These are phyloP conservation scores for Drosophila truncata DNA, from an alignment of 1,140 invertebrate species.

Conservation along the genomic window DNA sequence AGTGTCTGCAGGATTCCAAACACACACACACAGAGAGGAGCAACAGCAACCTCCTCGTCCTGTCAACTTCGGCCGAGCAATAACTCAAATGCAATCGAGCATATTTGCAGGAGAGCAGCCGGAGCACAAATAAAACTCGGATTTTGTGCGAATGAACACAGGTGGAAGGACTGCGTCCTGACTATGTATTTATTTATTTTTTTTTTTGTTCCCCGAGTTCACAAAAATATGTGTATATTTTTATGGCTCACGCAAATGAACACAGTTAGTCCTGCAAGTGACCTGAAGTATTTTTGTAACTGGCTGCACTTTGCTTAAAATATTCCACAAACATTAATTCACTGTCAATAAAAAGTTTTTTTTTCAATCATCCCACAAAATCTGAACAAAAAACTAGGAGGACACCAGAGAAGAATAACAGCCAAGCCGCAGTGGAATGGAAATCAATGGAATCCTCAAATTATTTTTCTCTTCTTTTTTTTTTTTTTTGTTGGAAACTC, in stretches of 20 bases:
- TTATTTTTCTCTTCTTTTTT: slow-evolving; percentile 13
- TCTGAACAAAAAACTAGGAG: not conserved
- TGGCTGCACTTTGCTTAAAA: slow-evolving; percentile 6
- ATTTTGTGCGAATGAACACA: slow-evolving; percentile 16
- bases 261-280: slow-evolving; percentile 16
- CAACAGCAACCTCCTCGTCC: slow-evolving; percentile 11
- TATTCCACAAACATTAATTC: slow-evolving; percentile 35
- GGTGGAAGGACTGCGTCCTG: not conserved
- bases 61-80: slow-evolving; percentile 68
- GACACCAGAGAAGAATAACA: slow-evolving; percentile 17
- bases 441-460: slow-evolving; percentile 39
- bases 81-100: slow-evolving; percentile 83
- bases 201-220: not conserved
- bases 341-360: slow-evolving; percentile 37
- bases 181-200: slow-evolving; percentile 3
- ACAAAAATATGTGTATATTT: slow-evolving; percentile 24
- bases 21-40: not conserved
- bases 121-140: slow-evolving; percentile 64
- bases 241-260: slow-evolving; percentile 20
- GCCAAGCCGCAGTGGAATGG: slow-evolving; percentile 7
- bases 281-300: slow-evolving; percentile 12
- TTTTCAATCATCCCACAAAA: slow-evolving; percentile 34
- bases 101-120: slow-evolving; percentile 56
- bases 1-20: slow-evolving; percentile 13
- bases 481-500: slow-evolving; percentile 4